These are phyloP conservation scores for Rhegmatorhina hoffmannsi DNA, from an alignment of 2,113 vertebrate genomes.

Conservation along the genomic window DNA sequence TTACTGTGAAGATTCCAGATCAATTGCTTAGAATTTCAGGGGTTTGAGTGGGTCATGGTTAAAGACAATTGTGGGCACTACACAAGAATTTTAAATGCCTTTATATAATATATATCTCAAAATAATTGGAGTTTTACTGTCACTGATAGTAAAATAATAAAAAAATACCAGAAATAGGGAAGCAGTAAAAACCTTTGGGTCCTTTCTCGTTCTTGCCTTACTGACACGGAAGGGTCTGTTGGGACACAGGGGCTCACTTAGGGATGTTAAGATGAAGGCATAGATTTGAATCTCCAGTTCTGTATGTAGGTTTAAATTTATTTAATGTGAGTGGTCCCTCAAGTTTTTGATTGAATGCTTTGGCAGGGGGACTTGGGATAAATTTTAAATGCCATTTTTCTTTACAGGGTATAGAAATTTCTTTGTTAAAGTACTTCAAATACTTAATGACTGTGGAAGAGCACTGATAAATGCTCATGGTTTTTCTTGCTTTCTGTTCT, in stretches of 20 bases:
- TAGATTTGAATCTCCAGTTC: not conserved
- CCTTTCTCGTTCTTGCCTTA: not conserved
- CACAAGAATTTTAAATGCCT: not conserved
- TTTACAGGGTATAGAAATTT: not conserved
- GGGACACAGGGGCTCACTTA: not conserved
- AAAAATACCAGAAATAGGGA: not conserved
- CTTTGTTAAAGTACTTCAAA: not conserved
- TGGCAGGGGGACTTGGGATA: not conserved
- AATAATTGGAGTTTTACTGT: not conserved
- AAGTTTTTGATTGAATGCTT: not conserved
- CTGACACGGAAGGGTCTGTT: not conserved
- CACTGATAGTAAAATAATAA: not conserved
- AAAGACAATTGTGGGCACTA: not conserved
- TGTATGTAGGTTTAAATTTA: not conserved
- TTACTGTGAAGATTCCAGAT: not conserved
- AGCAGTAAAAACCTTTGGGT: not conserved
- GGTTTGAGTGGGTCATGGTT: not conserved
- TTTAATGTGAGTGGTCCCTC: not conserved
- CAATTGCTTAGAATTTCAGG: not conserved
- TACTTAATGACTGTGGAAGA: not conserved
- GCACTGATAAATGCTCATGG: slow-evolving; percentile 12
- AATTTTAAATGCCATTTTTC: not conserved
- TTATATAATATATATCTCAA: not conserved
- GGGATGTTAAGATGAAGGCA: not conserved
- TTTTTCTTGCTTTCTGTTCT: not conserved